These are phyloP conservation scores for Conistra vaccinii DNA, from an alignment of 2,888 invertebrate genomes.

Conservation along the genomic window DNA sequence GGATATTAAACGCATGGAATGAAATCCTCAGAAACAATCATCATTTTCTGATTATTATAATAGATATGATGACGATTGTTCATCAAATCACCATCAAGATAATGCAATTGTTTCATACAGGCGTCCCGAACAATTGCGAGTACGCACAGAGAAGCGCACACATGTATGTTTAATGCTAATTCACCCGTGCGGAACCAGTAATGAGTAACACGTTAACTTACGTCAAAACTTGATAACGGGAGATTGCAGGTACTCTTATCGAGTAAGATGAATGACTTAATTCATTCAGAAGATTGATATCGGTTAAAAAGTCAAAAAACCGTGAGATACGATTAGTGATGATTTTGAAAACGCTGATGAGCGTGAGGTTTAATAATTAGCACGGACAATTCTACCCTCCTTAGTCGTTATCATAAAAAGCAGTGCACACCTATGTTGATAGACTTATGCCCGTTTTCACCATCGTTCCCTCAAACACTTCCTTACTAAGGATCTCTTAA, in stretches of 20 bases:
- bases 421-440: background rate
- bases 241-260: background rate
- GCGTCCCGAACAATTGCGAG: constrained; percentile 17
- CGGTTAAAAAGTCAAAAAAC: background rate
- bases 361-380: background rate
- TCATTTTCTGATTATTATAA: constrained; percentile 14
- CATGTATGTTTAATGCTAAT: constrained; percentile 9
- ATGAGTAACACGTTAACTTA: constrained; percentile 18
- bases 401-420: background rate
- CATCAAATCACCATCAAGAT: constrained; percentile 21
- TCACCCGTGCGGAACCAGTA: constrained; percentile 19
- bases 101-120: constrained; percentile 16
- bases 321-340: background rate
- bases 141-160: constrained; percentile 10
- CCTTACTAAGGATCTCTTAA: too few species aligned
- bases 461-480: too few species aligned
- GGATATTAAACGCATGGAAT: constrained; percentile 24
- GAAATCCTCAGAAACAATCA: constrained; percentile 6
- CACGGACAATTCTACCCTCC: background rate
- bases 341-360: constrained; percentile 1
- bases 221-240: constrained; percentile 10
- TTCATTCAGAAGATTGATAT: background rate
- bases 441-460: too few species aligned
- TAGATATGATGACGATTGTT: constrained; percentile 17
- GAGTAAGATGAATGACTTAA: background rate